Evolutionary conservation across 2,113 vertebrate genomes (phyloP), one percentile per base, ranked within the genome.

Genomic region (Tragelaphus buxtoni): DNA sequence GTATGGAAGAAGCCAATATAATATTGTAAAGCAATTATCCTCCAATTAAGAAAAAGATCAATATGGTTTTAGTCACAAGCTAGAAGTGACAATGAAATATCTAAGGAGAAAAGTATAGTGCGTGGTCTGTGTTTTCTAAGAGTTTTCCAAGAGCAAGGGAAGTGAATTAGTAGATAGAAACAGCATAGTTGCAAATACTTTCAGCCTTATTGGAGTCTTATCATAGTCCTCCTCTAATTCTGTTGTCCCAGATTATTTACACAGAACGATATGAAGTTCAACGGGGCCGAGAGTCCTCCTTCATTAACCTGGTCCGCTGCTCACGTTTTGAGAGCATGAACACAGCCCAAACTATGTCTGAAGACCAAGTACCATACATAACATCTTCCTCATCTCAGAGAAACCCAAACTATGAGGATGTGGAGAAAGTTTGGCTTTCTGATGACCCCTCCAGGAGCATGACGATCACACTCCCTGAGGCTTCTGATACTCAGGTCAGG

Each of bases 261-360:
- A 97, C 84, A 5, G 98, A 98, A 22, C 55, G 56, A 2, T 97
- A 47, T 45, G 95, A 97, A 74, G 86, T 32, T 45, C 95, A 81
- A 79, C 9, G 0, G 47, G 47, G 63, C 1, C 9, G 18, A 0
- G n/a, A 58, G 0, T 13, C 58, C 0, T 97, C 98, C 47, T 97
- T 98, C 28, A 3, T 95, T 30, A 96, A 96, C 81, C 45, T 98
- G 97, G 42, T 98, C 17, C 97, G 30, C 28, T 98, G 97, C 97
- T 97, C 97, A 16, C 97, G n/a, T 55, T 61, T 95, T 0, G 88
- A 94, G 18, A 92, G 4, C 4, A 1, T 2, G 4, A 30, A 39
- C 32, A 8, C 0, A 1, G 95, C 51, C 53, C 84, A 51, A 1
- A 18, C 7, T 35, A 1, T 4, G 0, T 95, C 81, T 0, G n/a